Conservation (phyloP, 2,797 vertebrate genomes). For the Gambusia yucatana region DNA sequence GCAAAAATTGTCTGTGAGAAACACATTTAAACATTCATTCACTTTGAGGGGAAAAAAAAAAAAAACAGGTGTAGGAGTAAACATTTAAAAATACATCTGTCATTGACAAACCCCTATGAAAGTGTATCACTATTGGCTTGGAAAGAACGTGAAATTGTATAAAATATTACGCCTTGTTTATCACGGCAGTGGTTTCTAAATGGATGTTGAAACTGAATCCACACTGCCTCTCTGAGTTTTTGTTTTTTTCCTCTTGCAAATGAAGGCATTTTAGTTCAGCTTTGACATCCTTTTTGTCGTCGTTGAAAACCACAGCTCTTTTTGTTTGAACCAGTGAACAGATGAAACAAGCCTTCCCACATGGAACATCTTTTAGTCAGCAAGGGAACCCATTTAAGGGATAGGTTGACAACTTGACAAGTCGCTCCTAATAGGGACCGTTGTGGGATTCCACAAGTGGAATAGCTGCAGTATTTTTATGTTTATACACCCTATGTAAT, state of each 20-base stretch:
- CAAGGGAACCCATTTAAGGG: conserved; percentile 6
- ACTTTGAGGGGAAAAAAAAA: neutral
- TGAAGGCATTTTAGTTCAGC: conserved; percentile 4
- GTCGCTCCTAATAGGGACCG: conserved; percentile 7
- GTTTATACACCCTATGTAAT: neutral
- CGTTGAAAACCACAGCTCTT: conserved; percentile 9
- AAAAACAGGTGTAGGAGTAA: conserved; percentile 10
- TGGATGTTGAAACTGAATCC: neutral
- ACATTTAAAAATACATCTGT: conserved; percentile 29
- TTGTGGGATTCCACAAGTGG: neutral
- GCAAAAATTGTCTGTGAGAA: conserved; percentile 18
- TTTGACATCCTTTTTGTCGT: conserved; percentile 1
- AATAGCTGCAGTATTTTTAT: neutral
- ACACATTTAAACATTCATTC: conserved; percentile 21
- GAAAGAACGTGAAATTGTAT: neutral
- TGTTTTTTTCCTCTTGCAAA: conserved; percentile 3
- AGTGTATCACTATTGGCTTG: neutral
- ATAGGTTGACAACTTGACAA: conserved; percentile 11
- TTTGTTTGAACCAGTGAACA: conserved; percentile 10
- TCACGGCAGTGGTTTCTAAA: neutral
- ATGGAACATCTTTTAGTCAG: conserved; percentile 13
- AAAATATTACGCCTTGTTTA: conserved; percentile 1
- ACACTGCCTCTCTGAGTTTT: conserved; percentile 14
- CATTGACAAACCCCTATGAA: conserved; percentile 19
- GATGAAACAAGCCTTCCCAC: conserved; percentile 8